These are phyloP conservation scores for Trichoplax adhaerens DNA, from an alignment of 37 sponge, comb jelly and placozoan genomes.

Conservation along the genomic window DNA sequence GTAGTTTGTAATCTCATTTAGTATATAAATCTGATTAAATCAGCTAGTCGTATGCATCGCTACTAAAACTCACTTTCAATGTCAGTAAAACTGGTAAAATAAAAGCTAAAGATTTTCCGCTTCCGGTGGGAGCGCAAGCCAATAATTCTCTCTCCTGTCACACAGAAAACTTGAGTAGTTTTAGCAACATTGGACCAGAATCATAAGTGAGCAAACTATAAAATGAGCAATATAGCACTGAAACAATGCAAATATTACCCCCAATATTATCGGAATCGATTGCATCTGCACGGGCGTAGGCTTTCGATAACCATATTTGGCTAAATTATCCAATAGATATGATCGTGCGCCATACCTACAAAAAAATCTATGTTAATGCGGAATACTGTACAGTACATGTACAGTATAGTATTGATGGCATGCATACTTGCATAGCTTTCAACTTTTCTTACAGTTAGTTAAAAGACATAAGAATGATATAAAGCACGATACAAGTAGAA, in stretches of 20 bases:
- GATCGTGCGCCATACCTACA: slow-evolving; percentile 33
- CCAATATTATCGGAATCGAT: slow-evolving; percentile 66
- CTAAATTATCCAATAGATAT: slow-evolving; percentile 38
- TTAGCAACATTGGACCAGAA: too few relatives aligned
- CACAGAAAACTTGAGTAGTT: too few relatives aligned
- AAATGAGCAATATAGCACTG: too few relatives aligned
- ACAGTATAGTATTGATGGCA: not conserved
- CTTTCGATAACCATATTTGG: slow-evolving; percentile 25
- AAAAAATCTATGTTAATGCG: not conserved
- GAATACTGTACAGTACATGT: not conserved
- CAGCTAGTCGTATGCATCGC: not conserved
- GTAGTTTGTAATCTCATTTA: too few relatives aligned
- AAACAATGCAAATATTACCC: slow-evolving; percentile 8
- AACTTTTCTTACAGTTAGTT: slow-evolving; percentile 2
- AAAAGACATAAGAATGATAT: slow-evolving; percentile 2
- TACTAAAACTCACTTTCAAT: slow-evolving; percentile 34
- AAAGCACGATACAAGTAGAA: not conserved
- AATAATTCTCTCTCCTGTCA: slow-evolving; percentile 59
- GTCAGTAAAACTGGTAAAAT: slow-evolving; percentile 62
- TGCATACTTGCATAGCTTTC: not conserved
- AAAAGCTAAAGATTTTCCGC: slow-evolving; percentile 87
- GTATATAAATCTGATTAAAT: too few relatives aligned
- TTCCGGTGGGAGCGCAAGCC: slow-evolving; percentile 90
- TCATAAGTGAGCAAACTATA: too few relatives aligned
- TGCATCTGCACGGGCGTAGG: slow-evolving; percentile 97